Base-by-base conservation (phyloP, 2,797 vertebrate species). In the Aulostomus chinensis region DNA sequence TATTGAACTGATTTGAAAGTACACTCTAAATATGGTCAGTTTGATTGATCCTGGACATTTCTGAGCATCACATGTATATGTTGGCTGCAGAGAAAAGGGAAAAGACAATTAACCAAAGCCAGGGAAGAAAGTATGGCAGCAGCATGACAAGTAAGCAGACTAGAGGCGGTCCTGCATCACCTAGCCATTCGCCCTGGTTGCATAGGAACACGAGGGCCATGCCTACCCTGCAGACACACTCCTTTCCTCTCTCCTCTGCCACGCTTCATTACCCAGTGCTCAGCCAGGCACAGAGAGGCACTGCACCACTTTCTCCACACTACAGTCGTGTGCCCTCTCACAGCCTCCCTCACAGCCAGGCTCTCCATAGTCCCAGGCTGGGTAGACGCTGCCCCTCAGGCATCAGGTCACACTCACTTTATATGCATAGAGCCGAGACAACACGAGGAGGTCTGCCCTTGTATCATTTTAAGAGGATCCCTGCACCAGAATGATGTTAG, bases 221-320 rank as follows among this genome's bases (percentile, higher is more conserved):
- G 85, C 80, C 83, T 86, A 86, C 86, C 87, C 88, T 83, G 80
- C 84, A 88, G 89, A 88, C 86, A 88, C 85, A 80, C 84, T 86
- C 73, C 80, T 82, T 77, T 87, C 81, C 78, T 79, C 85, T 86
- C 78, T 86, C 70, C 67, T 87, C 81, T 73, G 74, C 79, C 81
- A 88, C 50, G 81, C 89, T 90, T 89, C 90, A 91, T 89, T 91
- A 89, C 75, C 65, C 87, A 72, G 68, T 83, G 86, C 72, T 86
- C 88, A 91, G 73, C 84, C 86, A 90, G 85, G 88, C 88, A 88
- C 80, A 76, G 70, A 76, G 74, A 85, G 77, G 72, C 78, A 82
- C 81, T 81, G 85, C 86, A 82, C 83, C 80, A 84, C 86, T 85
- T 82, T 87, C 82, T 83, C 83, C 68, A 67, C 75, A 65, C 79